Conservation (phyloP, 2,888 invertebrate species). For the Laspeyria flexula region DNA sequence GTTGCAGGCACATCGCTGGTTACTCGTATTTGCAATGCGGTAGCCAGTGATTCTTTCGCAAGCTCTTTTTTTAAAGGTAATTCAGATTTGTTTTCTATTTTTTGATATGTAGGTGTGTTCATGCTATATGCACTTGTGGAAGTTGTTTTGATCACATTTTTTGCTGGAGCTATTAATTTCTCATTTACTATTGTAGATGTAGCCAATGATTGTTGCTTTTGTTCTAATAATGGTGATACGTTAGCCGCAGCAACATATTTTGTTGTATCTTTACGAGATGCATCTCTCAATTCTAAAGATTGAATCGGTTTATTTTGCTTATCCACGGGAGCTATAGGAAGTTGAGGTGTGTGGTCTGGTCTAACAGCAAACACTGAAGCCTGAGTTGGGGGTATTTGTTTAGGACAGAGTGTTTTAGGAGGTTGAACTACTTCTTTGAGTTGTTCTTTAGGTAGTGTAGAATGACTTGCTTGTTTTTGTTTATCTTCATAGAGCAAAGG, state of each 20-base stretch:
- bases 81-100: slow-evolving; percentile 7
- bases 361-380: too few species aligned
- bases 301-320: not conserved
- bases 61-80: slow-evolving; percentile 11
- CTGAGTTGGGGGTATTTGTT: too few species aligned
- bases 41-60: slow-evolving; percentile 14
- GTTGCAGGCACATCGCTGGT: not conserved
- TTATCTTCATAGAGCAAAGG: not conserved
- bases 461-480: too few species aligned
- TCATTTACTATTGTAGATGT: slow-evolving; percentile 1
- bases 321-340: too few species aligned
- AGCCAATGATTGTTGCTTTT: not conserved
- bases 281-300: slow-evolving; percentile 1
- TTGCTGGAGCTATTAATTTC: slow-evolving; percentile 3
- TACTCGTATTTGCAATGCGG: slow-evolving; percentile 8
- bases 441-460: too few species aligned
- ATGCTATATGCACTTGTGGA: not conserved
- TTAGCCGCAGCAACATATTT: slow-evolving; percentile 3
- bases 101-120: not conserved
- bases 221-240: not conserved
- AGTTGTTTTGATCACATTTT: not conserved
- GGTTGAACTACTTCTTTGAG: too few species aligned
- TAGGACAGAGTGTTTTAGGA: too few species aligned
- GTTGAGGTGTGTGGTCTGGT: too few species aligned
- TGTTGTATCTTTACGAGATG: not conserved